Evolutionary conservation across 1,140 invertebrate species (phyloP).

Genomic region (Drosophila sucinea): DNA sequence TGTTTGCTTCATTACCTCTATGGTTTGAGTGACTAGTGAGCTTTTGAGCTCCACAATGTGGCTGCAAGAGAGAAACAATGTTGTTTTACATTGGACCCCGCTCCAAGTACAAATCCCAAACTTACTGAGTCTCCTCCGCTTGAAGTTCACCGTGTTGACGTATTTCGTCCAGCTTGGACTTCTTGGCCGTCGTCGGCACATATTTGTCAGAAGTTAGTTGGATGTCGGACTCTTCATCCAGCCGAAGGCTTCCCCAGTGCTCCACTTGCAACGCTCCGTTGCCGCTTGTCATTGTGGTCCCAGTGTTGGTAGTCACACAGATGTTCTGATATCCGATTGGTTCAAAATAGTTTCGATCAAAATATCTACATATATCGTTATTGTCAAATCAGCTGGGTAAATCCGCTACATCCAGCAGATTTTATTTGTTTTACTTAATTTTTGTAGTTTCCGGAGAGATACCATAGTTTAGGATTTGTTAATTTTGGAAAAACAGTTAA

Average conservation of each 20-base stretch:
- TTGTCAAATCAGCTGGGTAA: background rate
- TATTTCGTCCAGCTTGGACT: constrained; percentile 57
- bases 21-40: constrained; percentile 77
- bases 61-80: constrained; percentile 7
- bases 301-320: background rate
- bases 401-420: background rate
- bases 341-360: too few species aligned
- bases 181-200: constrained; percentile 50
- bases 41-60: constrained; percentile 64
- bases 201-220: constrained; percentile 45
- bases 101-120: background rate
- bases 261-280: constrained; percentile 45
- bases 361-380: background rate
- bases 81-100: too few species aligned
- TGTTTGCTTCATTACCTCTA: constrained; percentile 82
- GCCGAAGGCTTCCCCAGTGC: constrained; percentile 56
- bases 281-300: background rate
- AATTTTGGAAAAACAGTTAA: background rate
- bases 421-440: background rate
- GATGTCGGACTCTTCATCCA: constrained; percentile 39
- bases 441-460: background rate
- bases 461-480: background rate
- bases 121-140: constrained; percentile 48
- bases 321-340: background rate
- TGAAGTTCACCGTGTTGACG: constrained; percentile 34